Percentiles rank a stretch among this genome's conserved stretches.
Evolutionary conservation across 2,888 invertebrate species (phyloP).

Genomic region (Pristionchus arcanus): DNA sequence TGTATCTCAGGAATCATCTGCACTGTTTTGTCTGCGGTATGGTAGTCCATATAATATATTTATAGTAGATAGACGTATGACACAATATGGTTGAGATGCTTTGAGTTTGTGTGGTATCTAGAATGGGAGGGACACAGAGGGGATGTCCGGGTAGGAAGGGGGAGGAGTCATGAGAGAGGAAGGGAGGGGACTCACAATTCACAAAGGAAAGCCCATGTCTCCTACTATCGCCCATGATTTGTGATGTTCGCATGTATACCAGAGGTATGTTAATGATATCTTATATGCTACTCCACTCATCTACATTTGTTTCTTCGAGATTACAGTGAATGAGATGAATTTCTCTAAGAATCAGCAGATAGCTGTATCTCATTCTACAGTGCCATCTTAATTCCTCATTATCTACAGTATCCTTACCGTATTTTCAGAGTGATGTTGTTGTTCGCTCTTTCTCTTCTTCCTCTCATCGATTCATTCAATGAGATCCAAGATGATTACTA

Average conservation of each 20-base stretch:
- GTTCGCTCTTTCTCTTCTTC: conserved; percentile 24
- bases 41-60: background rate
- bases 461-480: conserved; percentile 26
- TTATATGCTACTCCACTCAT: background rate
- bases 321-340: background rate
- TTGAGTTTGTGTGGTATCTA: background rate
- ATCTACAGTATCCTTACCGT: background rate
- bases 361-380: background rate
- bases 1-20: background rate
- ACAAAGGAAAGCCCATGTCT: conserved; percentile 19
- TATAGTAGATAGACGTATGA: background rate
- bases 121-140: conserved; percentile 38
- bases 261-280: background rate
- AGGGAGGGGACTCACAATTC: background rate
- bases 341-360: background rate
- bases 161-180: conserved; percentile 48
- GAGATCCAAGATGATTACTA: conserved; percentile 4
- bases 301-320: background rate
- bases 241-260: conserved; percentile 46
- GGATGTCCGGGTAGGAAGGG: conserved; percentile 48
- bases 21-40: no score
- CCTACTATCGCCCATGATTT: background rate
- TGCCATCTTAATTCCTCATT: background rate
- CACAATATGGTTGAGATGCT: conserved; percentile 16
- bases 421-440: background rate